Evolutionary conservation across 2,113 vertebrate species (phyloP).

Genomic region (Tachuris rubrigastra): DNA sequence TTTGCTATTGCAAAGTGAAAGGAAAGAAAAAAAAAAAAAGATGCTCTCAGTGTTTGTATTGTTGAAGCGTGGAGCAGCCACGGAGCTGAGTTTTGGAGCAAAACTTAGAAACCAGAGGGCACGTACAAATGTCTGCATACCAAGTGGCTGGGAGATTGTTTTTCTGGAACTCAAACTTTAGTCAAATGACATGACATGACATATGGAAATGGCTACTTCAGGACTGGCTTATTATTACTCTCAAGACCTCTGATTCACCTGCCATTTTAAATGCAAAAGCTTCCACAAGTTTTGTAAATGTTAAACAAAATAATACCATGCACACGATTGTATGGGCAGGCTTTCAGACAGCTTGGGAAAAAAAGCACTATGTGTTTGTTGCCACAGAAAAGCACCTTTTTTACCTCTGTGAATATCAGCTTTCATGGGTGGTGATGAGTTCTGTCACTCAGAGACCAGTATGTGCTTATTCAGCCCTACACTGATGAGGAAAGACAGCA

Average conservation of each 20-base stretch:
- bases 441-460: background rate
- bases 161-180: constrained; percentile 9
- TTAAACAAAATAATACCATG: background rate
- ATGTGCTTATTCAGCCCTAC: background rate
- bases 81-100: background rate
- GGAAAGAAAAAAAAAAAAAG: background rate
- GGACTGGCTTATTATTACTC: background rate
- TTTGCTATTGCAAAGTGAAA: background rate
- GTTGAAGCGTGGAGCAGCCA: background rate
- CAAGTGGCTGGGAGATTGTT: background rate
- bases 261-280: background rate
- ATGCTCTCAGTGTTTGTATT: background rate
- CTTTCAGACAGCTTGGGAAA: background rate
- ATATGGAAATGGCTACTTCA: background rate
- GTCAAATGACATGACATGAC: background rate
- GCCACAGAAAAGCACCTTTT: background rate
- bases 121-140: background rate
- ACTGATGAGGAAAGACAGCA: background rate
- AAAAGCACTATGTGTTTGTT: background rate
- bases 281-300: background rate
- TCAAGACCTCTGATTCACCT: background rate
- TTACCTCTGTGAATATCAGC: background rate
- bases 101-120: background rate
- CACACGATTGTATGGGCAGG: background rate
- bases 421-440: background rate